Evolutionary conservation across 2,113 vertebrate species (phyloP), one percentile per base, ranked within the genome.

Genomic region (Xiphias gladius): DNA sequence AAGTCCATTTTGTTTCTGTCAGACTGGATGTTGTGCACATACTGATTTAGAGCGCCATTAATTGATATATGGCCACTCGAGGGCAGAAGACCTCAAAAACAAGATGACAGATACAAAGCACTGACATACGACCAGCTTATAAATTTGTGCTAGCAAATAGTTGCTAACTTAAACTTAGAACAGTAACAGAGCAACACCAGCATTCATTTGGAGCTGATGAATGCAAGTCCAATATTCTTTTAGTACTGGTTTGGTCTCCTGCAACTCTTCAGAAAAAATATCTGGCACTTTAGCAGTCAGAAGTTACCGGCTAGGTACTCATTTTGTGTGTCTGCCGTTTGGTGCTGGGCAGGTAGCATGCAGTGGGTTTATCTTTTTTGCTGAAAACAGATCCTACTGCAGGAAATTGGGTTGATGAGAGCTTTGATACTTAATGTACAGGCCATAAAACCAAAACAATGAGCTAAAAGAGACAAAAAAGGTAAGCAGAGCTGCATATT

Each of bases 21-120:
- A 55, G 30, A 26, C 11, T 63, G 65, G 62, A 57, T 79, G 35
- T 64, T 61, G 50, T 46, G 24, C 0, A 61, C 68, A 59, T 59
- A 46, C 41, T 63, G 24, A 73, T 62, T 76, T 59, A 74, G 65
- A 82, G 37, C 39, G 41, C n/a, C 26, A 17, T 76, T 75, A 2
- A 37, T 37, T 26, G 9, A 26, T 39, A 26, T 65, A 46, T 58
- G 48, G n/a, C 58, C 64, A 39, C 13, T 0, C 11, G 39, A 4
- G 26, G 26, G 7, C 28, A 61, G 9, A 75, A 65, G 13, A 55
- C 39, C 11, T 58, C 10, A 30, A 39, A 46, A 37, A 75, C 24
- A 64, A 26, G 64, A 61, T 61, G 50, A 46, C 9, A 41, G 32
- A 61, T 26, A 50, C 3, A 55, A 63, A 48, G 14, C 7, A 0